phyloP scores from a whole-genome alignment of 2,888 invertebrate species.

The Erannis defoliaria region DNA sequence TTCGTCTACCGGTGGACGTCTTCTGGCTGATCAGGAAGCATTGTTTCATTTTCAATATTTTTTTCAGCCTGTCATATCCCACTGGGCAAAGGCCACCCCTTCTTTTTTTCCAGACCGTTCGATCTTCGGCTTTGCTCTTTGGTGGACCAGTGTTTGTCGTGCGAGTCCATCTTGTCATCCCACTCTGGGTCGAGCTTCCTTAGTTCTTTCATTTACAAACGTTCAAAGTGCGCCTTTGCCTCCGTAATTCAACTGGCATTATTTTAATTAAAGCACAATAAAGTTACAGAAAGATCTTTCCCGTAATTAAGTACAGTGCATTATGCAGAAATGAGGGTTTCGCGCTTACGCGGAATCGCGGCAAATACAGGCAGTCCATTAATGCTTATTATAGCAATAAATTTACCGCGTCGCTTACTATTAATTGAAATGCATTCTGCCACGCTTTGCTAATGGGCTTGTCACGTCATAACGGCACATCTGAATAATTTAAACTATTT shows the following conservation, averaged over 20 bases:
- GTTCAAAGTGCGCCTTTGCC: too few species aligned
- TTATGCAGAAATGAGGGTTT: slow-evolving; percentile 22
- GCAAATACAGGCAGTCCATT: slow-evolving; percentile 27
- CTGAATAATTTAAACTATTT: slow-evolving; percentile 47
- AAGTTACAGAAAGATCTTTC: slow-evolving; percentile 19
- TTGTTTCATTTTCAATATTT: too few species aligned
- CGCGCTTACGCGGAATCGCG: slow-evolving; percentile 21
- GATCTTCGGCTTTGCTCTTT: too few species aligned
- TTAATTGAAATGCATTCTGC: slow-evolving; percentile 70
- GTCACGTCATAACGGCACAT: slow-evolving; percentile 52
- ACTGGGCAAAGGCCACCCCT: too few species aligned
- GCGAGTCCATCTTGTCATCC: too few species aligned
- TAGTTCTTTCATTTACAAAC: too few species aligned
- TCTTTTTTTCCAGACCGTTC: too few species aligned
- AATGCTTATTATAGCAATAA: slow-evolving; percentile 57
- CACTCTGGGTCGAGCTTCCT: too few species aligned
- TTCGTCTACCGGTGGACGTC: too few species aligned
- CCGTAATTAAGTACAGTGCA: slow-evolving; percentile 17
- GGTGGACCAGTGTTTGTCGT: too few species aligned
- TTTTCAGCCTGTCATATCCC: too few species aligned
- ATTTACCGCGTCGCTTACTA: slow-evolving; percentile 53
- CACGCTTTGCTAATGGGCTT: slow-evolving; percentile 59
- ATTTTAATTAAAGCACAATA: slow-evolving; percentile 19
- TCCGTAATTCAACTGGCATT: slow-evolving; percentile 7
- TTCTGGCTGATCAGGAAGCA: too few species aligned